Base-by-base conservation (phyloP, 2,113 vertebrate species). In the Cochlearius cochlearius region DNA sequence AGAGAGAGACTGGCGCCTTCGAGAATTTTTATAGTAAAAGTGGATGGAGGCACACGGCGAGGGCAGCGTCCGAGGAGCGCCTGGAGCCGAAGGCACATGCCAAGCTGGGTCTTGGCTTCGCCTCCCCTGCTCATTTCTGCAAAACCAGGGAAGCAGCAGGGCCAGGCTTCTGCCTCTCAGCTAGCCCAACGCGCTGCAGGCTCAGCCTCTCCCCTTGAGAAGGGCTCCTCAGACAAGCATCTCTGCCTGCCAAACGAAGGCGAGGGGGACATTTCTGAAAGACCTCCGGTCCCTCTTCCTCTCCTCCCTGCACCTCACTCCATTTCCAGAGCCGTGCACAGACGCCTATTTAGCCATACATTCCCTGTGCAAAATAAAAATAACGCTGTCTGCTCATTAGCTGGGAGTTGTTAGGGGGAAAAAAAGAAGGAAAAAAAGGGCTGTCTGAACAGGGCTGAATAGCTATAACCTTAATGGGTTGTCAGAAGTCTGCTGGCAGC, bases 381-480 rank as follows among this genome's bases (percentile, higher is more conserved):
- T 96, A 93, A 88, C 1, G 4, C 90, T 88, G 71, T 53, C 90
- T 84, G 76, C 92, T 97, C 93, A 97, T 97, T 97, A 96, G 89
- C 81, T 75, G 90, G 76, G 92, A 95, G 85, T 81, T 88, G 87
- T 93, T 95, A 47, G 81, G 29, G 23, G 16, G 3, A 2, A 27
- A 43, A 82, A 59, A 75, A 66, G 29, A 11, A 69, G 69, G 56
- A 19, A 67, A 91, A 96, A 96, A 96, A 96, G 82, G 82, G 75
- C 72, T 80, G 95, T 93, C 92, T 96, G 95, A 91, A 74, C 83
- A 63, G 63, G 77, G 68, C 90, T 97, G 93, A 97, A 96, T 96
- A 97, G 96, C 94, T 97, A 95, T 95, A 96, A 97, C 88, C 92
- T 97, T 97, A 96, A 96, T 96, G 90, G 91, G 71, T 96, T 97